These are phyloP conservation scores for Lerema accius DNA, from an alignment of 1,140 invertebrate species.

Conservation along the genomic window DNA sequence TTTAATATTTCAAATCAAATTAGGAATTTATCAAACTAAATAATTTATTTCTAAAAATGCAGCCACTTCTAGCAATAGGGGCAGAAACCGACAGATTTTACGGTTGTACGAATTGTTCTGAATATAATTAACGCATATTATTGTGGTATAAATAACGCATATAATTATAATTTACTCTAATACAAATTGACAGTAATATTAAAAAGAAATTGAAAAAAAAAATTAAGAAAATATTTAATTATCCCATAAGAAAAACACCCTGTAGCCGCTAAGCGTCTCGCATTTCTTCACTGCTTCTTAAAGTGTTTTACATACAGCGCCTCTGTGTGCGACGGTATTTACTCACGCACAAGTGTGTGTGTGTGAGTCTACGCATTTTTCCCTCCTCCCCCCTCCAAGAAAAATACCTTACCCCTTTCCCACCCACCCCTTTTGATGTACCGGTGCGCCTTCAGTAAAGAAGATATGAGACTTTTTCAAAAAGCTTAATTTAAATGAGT, in stretches of 20 bases:
- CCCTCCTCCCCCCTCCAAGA: conserved; percentile 65
- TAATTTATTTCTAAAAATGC: no score
- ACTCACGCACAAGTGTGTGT: conserved; percentile 78
- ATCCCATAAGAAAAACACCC: conserved; percentile 47
- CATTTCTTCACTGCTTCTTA: conserved; percentile 82
- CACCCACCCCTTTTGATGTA: conserved; percentile 75
- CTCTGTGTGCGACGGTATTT: conserved; percentile 75
- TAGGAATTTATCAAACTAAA: no score
- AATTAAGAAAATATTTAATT: conserved; percentile 35
- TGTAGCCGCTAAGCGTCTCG: conserved; percentile 76
- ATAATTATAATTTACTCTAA: no score
- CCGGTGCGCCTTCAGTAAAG: conserved; percentile 76
- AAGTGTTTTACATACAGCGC: conserved; percentile 81
- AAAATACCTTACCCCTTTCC: conserved; percentile 79
- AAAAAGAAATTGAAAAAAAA: conserved; percentile 9
- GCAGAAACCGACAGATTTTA: no score
- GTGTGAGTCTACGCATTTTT: conserved; percentile 79
- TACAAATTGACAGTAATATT: no score
- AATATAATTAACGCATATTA: no score
- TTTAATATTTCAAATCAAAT: no score
- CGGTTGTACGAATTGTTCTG: no score
- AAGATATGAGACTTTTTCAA: conserved; percentile 82
- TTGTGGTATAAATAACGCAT: no score
- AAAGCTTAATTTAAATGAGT: conserved; percentile 83
- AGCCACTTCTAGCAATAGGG: no score